phyloP scores from a whole-genome alignment of 2,113 vertebrate genomes.

The Anoura caudifer region DNA sequence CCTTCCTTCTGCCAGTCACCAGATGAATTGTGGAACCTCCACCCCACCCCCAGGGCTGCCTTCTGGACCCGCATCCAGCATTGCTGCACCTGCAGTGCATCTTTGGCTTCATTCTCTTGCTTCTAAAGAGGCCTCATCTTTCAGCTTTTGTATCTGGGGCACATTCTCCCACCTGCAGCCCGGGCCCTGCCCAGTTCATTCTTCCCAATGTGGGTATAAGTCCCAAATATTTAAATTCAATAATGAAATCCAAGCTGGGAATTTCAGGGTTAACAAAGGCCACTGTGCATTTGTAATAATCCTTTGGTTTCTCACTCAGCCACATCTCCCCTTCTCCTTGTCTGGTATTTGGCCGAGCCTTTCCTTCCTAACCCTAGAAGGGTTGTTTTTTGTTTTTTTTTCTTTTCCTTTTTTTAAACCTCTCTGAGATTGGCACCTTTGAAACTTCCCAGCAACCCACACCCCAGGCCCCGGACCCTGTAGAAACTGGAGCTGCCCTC shows the following conservation, averaged over 20 bases:
- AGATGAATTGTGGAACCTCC: background rate
- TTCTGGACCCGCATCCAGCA: background rate
- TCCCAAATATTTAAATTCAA: background rate
- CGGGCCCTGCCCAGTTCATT: background rate
- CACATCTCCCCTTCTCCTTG: background rate
- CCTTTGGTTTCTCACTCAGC: background rate
- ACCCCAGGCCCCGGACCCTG: background rate
- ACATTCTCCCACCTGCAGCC: background rate
- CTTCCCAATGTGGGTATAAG: background rate
- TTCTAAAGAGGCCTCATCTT: background rate
- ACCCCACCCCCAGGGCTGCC: accelerated
- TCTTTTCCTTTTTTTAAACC: too few relatives aligned
- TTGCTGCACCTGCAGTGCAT: background rate
- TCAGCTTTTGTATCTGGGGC: background rate
- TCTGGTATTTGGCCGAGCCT: background rate
- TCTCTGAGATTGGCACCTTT: background rate
- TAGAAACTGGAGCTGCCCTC: background rate
- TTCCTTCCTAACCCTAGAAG: background rate
- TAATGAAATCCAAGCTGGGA: background rate
- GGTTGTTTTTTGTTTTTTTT: too few relatives aligned
- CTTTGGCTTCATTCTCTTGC: background rate
- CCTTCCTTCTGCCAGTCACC: too few relatives aligned
- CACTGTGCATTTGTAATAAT: background rate
- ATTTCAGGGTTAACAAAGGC: background rate
- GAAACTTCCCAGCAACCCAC: background rate